Percentiles rank a stretch among this genome's conserved stretches.
phyloP scores from a whole-genome alignment of 1,140 invertebrate genomes.

The Hyphantria cunea region DNA sequence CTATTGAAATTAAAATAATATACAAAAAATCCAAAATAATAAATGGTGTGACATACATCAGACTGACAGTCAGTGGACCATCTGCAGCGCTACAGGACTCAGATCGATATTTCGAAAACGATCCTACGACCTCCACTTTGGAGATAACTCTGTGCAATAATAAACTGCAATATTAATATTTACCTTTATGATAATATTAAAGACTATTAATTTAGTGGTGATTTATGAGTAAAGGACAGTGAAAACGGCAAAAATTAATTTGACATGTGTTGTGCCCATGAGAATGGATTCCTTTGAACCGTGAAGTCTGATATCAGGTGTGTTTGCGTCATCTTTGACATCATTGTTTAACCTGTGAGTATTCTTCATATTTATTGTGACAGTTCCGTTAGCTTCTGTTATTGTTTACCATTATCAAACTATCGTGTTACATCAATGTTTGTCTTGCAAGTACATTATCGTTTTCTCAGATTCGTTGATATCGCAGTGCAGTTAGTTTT shows the following conservation, averaged over 20 bases:
- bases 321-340: conserved; percentile 35
- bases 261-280: conserved; percentile 54
- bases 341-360: conserved; percentile 55
- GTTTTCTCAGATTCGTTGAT: conserved; percentile 29
- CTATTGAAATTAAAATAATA: conserved; percentile 31
- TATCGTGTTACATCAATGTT: conserved; percentile 12
- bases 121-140: conserved; percentile 37
- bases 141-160: conserved; percentile 47
- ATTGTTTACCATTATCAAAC: conserved; percentile 10
- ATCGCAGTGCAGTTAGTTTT: conserved; percentile 34
- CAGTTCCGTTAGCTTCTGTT: conserved; percentile 25
- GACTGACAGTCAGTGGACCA: conserved; percentile 5
- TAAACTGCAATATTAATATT: conserved; percentile 38
- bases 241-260: conserved; percentile 43
- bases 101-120: conserved; percentile 57
- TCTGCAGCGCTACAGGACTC: conserved; percentile 34
- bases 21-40: conserved; percentile 3
- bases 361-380: conserved; percentile 39
- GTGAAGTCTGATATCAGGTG: conserved; percentile 45
- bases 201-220: conserved; percentile 38
- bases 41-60: conserved; percentile 8
- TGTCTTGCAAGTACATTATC: conserved; percentile 28
- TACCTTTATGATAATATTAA: conserved; percentile 2
- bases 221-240: conserved; percentile 42
- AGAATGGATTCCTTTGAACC: conserved; percentile 68